Percentiles rank a stretch among this genome's conserved stretches.
Evolutionary conservation across 2,888 invertebrate genomes (phyloP).

Genomic region (Villa cingulata): DNA sequence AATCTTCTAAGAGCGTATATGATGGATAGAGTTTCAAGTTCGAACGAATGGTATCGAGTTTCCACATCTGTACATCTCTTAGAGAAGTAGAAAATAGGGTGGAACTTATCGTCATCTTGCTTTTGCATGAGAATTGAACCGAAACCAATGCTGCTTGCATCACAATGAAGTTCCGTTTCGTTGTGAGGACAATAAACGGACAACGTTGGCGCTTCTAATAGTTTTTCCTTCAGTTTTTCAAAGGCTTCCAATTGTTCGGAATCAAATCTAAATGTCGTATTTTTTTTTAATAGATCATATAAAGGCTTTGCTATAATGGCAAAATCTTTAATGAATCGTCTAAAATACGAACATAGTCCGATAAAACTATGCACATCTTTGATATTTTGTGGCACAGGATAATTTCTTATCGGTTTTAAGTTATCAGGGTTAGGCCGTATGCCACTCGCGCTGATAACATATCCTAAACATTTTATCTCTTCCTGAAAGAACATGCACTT

Average conservation of each 20-base stretch:
- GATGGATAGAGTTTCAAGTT: conserved; percentile 17
- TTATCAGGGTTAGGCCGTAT: not conserved
- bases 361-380: not conserved
- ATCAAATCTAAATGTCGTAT: conserved; percentile 11
- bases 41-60: conserved; percentile 11
- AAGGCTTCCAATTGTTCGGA: conserved; percentile 11
- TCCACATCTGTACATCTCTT: conserved; percentile 13
- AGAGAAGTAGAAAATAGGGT: conserved; percentile 21
- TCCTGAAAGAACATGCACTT: not conserved
- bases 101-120: conserved; percentile 11
- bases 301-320: conserved; percentile 19
- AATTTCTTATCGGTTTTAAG: conserved; percentile 1
- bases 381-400: conserved; percentile 2
- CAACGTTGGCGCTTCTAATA: conserved; percentile 16
- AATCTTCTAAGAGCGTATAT: conserved; percentile 17
- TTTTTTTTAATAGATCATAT: conserved; percentile 4
- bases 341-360: conserved; percentile 1
- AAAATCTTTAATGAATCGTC: conserved; percentile 1
- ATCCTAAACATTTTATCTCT: conserved; percentile 1
- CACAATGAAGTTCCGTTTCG: conserved; percentile 19
- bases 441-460: not conserved
- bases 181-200: conserved; percentile 18
- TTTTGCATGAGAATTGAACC: conserved; percentile 6
- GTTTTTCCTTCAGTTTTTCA: conserved; percentile 10
- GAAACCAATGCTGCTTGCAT: conserved; percentile 14